Evolutionary conservation across 2,797 vertebrate genomes (phyloP).

Genomic region (Anabacerthia variegaticeps): DNA sequence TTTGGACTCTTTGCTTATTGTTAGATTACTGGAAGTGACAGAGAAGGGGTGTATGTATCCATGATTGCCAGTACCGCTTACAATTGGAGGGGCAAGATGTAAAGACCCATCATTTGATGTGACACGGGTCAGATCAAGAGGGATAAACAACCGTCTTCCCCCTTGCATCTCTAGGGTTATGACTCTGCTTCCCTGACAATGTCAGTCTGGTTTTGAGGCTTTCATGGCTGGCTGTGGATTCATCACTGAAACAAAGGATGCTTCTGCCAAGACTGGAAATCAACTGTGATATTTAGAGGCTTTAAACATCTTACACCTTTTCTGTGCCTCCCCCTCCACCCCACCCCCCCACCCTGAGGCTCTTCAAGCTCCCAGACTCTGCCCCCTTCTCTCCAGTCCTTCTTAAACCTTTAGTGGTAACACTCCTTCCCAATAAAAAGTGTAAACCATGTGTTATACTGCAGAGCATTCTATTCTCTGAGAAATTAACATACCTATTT

Average conservation of each 20-base stretch:
- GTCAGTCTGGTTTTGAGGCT: neutral
- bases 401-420: neutral
- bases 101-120: neutral
- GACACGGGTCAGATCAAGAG: neutral
- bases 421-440: neutral
- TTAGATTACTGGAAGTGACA: neutral
- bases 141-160: neutral
- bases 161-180: neutral
- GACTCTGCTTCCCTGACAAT: neutral
- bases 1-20: neutral
- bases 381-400: neutral
- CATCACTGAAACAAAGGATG: neutral
- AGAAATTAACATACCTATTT: neutral
- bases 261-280: neutral
- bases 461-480: neutral
- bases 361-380: neutral
- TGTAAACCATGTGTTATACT: fast-evolving
- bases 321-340: too few species aligned
- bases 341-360: neutral
- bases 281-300: neutral
- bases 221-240: neutral
- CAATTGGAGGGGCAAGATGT: neutral
- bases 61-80: neutral
- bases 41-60: neutral
- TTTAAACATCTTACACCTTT: neutral